Conservation (phyloP, 2,797 vertebrate genomes). For the Spea hammondii region DNA sequence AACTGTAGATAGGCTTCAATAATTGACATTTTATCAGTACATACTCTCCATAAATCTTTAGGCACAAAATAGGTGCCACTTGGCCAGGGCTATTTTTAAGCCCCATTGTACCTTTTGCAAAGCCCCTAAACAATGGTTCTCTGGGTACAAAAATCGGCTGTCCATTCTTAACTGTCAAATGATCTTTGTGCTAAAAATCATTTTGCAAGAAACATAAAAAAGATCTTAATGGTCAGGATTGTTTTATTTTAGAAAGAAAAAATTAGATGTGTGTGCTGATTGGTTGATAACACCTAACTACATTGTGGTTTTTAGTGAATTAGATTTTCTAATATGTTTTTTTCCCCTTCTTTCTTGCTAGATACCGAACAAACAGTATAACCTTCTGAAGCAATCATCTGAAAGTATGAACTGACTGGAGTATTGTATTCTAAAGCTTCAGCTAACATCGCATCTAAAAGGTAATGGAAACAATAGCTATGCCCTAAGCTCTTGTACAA, state of each 20-base stretch:
- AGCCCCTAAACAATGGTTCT: too few species aligned
- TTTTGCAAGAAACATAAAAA: too few species aligned
- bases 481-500: too few species aligned
- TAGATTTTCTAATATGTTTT: neutral
- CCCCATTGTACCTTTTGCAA: too few species aligned
- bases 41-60: too few species aligned
- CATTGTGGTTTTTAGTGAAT: neutral
- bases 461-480: conserved; percentile 6
- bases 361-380: neutral
- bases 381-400: conserved; percentile 1
- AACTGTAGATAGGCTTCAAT: too few species aligned
- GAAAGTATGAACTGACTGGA: conserved; percentile 14
- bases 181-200: too few species aligned
- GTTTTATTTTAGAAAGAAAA: neutral
- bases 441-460: neutral
- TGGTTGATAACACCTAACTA: conserved; percentile 1
- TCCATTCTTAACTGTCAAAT: too few species aligned
- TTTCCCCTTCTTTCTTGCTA: neutral
- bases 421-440: conserved; percentile 8
- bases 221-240: neutral
- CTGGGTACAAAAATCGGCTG: too few species aligned
- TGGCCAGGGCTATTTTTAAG: too few species aligned
- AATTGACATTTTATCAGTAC: too few species aligned
- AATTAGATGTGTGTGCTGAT: neutral
- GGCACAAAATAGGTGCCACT: too few species aligned